Percentiles rank a stretch among this genome's conserved stretches.
These are phyloP conservation scores for Xenopus borealis DNA, from an alignment of 2,113 vertebrate species.

Conservation along the genomic window DNA sequence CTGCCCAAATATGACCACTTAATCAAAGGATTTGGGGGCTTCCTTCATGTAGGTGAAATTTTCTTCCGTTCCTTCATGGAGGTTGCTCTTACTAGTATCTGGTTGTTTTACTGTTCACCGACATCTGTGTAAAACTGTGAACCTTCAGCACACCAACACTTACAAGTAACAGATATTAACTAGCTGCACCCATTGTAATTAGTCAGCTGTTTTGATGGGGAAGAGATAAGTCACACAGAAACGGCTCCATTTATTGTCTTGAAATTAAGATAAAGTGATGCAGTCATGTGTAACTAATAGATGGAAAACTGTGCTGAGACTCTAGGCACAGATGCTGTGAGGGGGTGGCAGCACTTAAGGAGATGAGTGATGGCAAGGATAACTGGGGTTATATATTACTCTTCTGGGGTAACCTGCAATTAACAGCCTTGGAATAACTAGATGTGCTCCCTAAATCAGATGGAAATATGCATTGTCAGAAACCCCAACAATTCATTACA, in stretches of 20 bases:
- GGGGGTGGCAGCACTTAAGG: slow-evolving; percentile 19
- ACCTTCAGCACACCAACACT: neutral
- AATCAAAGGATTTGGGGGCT: no score
- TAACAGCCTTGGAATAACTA: slow-evolving; percentile 24
- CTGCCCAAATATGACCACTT: no score
- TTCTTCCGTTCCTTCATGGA: no score
- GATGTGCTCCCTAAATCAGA: slow-evolving; percentile 30
- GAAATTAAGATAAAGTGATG: slow-evolving; percentile 68
- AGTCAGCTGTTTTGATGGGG: slow-evolving; percentile 32
- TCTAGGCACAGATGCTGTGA: slow-evolving; percentile 52
- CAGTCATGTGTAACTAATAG: slow-evolving; percentile 54
- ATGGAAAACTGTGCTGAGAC: slow-evolving; percentile 60
- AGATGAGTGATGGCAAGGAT: slow-evolving; percentile 30
- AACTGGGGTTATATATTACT: slow-evolving; percentile 38
- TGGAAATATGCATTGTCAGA: neutral
- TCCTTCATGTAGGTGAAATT: no score
- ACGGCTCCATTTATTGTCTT: slow-evolving; percentile 56
- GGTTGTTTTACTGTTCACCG: neutral
- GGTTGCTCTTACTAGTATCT: no score
- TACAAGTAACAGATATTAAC: slow-evolving; percentile 22
- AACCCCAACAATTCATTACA: slow-evolving; percentile 30
- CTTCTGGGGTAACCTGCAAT: slow-evolving; percentile 10
- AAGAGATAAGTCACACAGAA: slow-evolving; percentile 46
- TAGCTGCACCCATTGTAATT: slow-evolving; percentile 26
- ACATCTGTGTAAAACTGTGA: slow-evolving; percentile 1